Base-by-base conservation (phyloP, 92 coral and sea anemone genomes). In the Pocillopora grandis region DNA sequence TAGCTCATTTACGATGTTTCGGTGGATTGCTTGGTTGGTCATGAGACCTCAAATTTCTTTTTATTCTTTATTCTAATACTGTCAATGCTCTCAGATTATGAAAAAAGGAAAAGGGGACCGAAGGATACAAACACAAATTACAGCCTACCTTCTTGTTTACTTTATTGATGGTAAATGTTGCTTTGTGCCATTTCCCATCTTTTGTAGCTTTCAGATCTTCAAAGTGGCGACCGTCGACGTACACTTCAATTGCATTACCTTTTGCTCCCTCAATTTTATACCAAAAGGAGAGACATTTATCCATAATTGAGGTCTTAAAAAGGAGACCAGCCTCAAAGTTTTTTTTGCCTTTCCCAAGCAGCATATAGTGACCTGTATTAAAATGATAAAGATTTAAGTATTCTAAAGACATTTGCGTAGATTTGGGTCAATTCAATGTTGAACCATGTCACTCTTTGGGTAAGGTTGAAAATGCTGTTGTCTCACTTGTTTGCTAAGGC, bases 241-340 rank as follows among this genome's bases (percentile, higher is more conserved):
- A 5, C 27, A 78, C 64, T 0, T 69, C 15, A n/a, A 90, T 79
- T 0, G 58, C 13, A 0, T 75, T 88, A 18, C 82, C 74, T 11
- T 56, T 63, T 1, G 18, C 71, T 67, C 92, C 92, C 11, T 19
- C 31, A 81, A 90, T 86, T 52, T 19, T 72, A 76, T 90, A 90
- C 92, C 90, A 90, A 77, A 90, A 81, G 5, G 90, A 67, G 81
- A 67, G 78, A 71, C 81, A 86, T 59, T 76, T 72, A 12, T 73
- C 68, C 8, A 87, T 90, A 8, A 71, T 70, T 81, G 81, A 90
- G 6, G 66, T 52, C 9, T 76, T 63, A 8, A 76, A 82, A 5
- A 82, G 21, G 56, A 88, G 81, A 14, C 68, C 80, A 52, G 90
- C 90, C 20, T 49, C 62, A 2, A 71, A 77, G 27, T 67, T 66